A percentile compares a stretch with the other conserved stretches of the same genome.
phyloP scores from a whole-genome alignment of 2,797 vertebrate genomes.

The Delichon dasypus region DNA sequence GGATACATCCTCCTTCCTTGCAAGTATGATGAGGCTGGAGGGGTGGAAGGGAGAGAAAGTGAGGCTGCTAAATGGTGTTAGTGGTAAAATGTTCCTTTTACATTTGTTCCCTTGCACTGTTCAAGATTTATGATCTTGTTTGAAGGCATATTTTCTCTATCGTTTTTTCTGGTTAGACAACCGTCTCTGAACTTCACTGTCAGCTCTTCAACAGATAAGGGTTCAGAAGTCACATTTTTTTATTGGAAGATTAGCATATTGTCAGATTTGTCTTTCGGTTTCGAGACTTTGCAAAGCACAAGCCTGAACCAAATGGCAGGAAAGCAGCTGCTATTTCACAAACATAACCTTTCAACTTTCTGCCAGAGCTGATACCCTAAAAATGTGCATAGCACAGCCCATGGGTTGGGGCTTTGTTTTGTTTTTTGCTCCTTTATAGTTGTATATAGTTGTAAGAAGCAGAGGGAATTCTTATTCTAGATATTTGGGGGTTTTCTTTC shows the following conservation, averaged over 20 bases:
- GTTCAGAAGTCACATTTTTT: constrained; percentile 75
- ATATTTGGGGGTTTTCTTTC: constrained; percentile 32
- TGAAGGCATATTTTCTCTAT: constrained; percentile 78
- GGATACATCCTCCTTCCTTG: constrained; percentile 55
- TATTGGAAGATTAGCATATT: constrained; percentile 77
- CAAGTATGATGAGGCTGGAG: constrained; percentile 45
- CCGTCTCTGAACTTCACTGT: constrained; percentile 77
- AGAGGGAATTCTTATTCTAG: background rate
- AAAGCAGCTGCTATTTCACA: constrained; percentile 69
- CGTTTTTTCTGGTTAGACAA: constrained; percentile 79
- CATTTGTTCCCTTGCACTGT: constrained; percentile 66
- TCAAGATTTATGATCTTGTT: constrained; percentile 77
- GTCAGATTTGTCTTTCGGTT: constrained; percentile 78
- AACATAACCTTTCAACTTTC: constrained; percentile 76
- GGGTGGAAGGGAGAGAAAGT: constrained; percentile 46
- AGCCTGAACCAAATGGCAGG: constrained; percentile 67
- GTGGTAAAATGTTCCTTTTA: constrained; percentile 58
- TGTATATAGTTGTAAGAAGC: constrained; percentile 17
- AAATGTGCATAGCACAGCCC: constrained; percentile 27
- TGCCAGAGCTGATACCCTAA: constrained; percentile 61
- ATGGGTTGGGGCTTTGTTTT: constrained; percentile 38
- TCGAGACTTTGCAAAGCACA: constrained; percentile 70
- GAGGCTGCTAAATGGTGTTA: constrained; percentile 56
- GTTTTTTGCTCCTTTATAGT: background rate
- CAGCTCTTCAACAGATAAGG: constrained; percentile 76